Evolutionary conservation across 2,113 vertebrate species (phyloP).

Genomic region (Oenanthe oenanthe): DNA sequence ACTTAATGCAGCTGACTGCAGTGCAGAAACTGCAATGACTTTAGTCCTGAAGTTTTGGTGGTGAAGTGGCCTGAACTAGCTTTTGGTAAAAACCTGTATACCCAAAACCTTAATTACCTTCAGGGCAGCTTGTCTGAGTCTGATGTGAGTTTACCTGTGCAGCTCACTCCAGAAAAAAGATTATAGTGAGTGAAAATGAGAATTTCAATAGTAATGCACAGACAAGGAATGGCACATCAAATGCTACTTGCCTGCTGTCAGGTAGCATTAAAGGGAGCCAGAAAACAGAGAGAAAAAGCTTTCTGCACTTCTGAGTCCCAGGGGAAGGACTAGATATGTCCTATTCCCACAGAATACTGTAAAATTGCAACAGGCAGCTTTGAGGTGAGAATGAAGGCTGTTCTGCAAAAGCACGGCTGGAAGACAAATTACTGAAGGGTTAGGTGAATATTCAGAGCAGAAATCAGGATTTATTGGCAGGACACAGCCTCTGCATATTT

Average conservation of each 20-base stretch:
- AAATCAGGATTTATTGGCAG: not conserved
- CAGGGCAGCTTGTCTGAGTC: not conserved
- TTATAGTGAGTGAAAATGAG: not conserved
- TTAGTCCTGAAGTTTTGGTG: not conserved
- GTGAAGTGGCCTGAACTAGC: not conserved
- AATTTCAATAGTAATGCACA: not conserved
- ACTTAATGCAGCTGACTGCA: not conserved
- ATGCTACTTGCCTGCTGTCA: not conserved
- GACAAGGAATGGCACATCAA: not conserved
- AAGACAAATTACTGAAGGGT: not conserved
- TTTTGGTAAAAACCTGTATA: not conserved
- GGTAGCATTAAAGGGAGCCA: not conserved
- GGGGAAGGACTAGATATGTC: not conserved
- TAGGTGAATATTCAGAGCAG: not conserved
- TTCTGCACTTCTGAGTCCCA: not conserved
- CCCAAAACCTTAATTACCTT: not conserved
- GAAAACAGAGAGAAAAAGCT: not conserved
- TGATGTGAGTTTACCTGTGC: not conserved
- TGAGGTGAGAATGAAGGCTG: not conserved
- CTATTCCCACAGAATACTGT: not conserved
- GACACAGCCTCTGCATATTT: not conserved
- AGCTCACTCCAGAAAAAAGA: not conserved
- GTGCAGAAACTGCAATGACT: rapidly evolving
- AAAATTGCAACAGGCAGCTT: not conserved
- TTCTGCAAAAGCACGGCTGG: not conserved